These are phyloP conservation scores for Agelas oroides DNA, from an alignment of 37 sponge, comb jelly and placozoan species.

Conservation along the genomic window DNA sequence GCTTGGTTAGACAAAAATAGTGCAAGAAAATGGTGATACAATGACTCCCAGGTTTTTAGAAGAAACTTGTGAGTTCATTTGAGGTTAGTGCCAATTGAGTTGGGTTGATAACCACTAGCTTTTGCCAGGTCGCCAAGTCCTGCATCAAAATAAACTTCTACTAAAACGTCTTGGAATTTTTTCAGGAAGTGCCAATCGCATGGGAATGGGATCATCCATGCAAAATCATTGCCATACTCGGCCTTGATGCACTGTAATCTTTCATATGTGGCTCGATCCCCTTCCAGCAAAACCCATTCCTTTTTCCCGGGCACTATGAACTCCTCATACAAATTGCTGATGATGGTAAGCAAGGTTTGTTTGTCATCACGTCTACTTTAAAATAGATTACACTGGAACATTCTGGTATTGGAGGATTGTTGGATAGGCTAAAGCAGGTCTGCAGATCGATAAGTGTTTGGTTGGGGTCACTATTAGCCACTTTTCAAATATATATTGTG, in stretches of 20 bases:
- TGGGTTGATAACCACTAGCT: slow-evolving; percentile 27
- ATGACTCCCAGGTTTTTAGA: slow-evolving; percentile 29
- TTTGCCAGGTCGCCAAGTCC: slow-evolving; percentile 30
- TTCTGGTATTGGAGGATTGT: slow-evolving; percentile 9
- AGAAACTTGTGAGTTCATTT: slow-evolving; percentile 28
- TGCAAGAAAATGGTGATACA: slow-evolving; percentile 11
- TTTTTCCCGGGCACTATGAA: not conserved
- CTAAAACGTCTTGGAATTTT: slow-evolving; percentile 11
- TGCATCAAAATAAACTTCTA: slow-evolving; percentile 36
- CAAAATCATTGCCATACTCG: slow-evolving; percentile 19
- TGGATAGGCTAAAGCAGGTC: not conserved
- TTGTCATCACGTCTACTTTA: slow-evolving; percentile 19
- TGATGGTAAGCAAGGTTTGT: slow-evolving; percentile 18
- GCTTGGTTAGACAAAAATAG: not conserved
- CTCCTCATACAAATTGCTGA: slow-evolving; percentile 1
- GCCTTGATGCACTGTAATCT: not conserved
- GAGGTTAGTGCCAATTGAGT: slow-evolving; percentile 5
- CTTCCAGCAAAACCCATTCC: not conserved
- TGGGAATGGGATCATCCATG: slow-evolving; percentile 37
- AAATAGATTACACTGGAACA: not conserved
- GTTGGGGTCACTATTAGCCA: not conserved
- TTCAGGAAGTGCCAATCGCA: slow-evolving; percentile 52
- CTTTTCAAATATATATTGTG: slow-evolving; percentile 14
- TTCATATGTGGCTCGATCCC: slow-evolving; percentile 15
- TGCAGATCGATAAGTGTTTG: slow-evolving; percentile 5